These are phyloP conservation scores for Chondrilla cf. caribensis DNA, from an alignment of 37 sponge, comb jelly and placozoan genomes.

Conservation along the genomic window DNA sequence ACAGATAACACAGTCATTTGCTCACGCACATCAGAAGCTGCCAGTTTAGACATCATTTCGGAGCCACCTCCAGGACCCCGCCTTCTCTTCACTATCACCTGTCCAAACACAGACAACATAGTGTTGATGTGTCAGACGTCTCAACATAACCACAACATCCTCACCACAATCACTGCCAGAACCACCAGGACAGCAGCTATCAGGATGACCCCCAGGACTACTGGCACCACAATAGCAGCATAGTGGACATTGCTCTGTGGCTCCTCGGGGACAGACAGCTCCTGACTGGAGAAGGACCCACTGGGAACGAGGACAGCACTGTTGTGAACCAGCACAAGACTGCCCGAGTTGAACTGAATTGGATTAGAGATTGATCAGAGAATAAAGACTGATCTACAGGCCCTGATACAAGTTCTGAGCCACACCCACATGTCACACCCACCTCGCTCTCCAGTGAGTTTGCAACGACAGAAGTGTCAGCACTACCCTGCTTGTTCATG, in stretches of 20 bases:
- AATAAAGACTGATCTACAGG: background rate
- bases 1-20: too few relatives aligned
- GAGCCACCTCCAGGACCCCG: too few relatives aligned
- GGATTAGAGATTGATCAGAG: background rate
- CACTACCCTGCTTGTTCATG: background rate
- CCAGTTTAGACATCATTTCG: too few relatives aligned
- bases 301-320: background rate
- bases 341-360: background rate
- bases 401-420: background rate
- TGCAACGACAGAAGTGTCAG: background rate
- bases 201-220: background rate
- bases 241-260: background rate
- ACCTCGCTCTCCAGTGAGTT: slow-evolving; percentile 3
- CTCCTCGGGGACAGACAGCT: background rate
- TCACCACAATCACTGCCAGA: background rate
- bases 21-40: too few relatives aligned
- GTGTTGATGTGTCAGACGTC: too few relatives aligned
- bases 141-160: too few relatives aligned
- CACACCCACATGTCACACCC: too few relatives aligned
- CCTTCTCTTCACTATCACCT: too few relatives aligned
- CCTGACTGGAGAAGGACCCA: background rate
- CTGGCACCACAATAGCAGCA: background rate
- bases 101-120: too few relatives aligned
- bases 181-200: background rate
- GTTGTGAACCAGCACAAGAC: background rate